Evolutionary conservation across 2,797 vertebrate genomes (phyloP), one percentile per base, ranked within the genome.

Genomic region (Gymnodraco acuticeps): DNA sequence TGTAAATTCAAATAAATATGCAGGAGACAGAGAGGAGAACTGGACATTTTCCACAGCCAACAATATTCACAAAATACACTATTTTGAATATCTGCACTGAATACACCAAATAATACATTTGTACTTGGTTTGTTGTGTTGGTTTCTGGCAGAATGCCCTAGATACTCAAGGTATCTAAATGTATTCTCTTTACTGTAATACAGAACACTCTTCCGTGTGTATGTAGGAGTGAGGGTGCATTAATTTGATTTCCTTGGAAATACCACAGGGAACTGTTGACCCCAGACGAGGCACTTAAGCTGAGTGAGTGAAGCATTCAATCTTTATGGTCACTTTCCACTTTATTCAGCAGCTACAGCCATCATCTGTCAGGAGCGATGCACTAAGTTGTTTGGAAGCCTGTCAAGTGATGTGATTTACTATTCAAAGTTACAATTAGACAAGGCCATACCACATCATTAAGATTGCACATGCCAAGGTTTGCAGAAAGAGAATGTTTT

Each of bases 291-390:
- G 87, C 87, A 90, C 84, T 91, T 90, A 86, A 84, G 82, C 75
- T 69, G 84, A 89, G 75, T 66, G 50, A 89, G 77, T 66, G 70
- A 84, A 75, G 86, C 86, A 93, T 92, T 89, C 93, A 89, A 92
- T 92, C 80, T 92, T 92, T 87, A 92, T 93, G 88, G 89, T 82
- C 84, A 75, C 86, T 88, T 83, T 88, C 58, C 74, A 77, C 89
- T 92, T 84, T 86, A 74, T 75, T 48, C 86, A 81, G 86, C 85
- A 70, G 73, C 77, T 78, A 56, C 79, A 81, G 81, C 78, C 85
- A 74, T 84, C 87, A 85, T 87, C 87, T 83, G 86, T 91, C 87
- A 91, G 79, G 47, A 51, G 61, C 33, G 6, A 85, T 79, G 72
- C 79, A 75, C 81, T 67, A 62, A 85, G 82, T 76, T 86, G 84